phyloP scores from a whole-genome alignment of 2,797 vertebrate genomes.

The Pristis pectinata region DNA sequence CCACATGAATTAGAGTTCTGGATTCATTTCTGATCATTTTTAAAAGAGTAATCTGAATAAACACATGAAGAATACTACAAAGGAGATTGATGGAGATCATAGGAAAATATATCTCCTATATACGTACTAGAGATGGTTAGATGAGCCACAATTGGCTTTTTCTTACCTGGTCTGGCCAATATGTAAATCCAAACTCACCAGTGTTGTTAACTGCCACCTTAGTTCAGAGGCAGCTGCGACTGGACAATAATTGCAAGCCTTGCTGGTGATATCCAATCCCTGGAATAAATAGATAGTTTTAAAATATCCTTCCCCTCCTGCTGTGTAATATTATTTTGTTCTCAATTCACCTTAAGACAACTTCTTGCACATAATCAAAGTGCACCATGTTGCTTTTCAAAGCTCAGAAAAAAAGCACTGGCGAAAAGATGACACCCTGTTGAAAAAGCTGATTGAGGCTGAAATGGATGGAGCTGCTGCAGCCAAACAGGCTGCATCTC shows the following conservation, averaged over 20 bases:
- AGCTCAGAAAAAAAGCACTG: conserved; percentile 61
- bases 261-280: too few species aligned
- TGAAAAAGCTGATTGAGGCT: conserved; percentile 72
- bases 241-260: too few species aligned
- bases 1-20: background rate
- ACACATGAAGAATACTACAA: background rate
- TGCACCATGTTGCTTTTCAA: conserved; percentile 40
- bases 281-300: too few species aligned
- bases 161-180: too few species aligned
- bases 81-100: background rate
- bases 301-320: background rate
- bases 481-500: conserved; percentile 68
- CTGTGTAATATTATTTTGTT: background rate
- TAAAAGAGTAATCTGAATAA: background rate
- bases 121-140: background rate
- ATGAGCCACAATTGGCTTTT: background rate
- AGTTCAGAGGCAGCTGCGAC: too few species aligned
- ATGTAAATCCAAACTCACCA: too few species aligned
- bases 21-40: background rate
- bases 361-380: background rate
- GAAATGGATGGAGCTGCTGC: conserved; percentile 76
- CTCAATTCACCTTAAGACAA: background rate
- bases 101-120: background rate
- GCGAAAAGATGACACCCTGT: conserved; percentile 67
- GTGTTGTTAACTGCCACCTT: too few species aligned